These are phyloP conservation scores for Nomada flava DNA, from an alignment of 2,888 invertebrate species.

Conservation along the genomic window DNA sequence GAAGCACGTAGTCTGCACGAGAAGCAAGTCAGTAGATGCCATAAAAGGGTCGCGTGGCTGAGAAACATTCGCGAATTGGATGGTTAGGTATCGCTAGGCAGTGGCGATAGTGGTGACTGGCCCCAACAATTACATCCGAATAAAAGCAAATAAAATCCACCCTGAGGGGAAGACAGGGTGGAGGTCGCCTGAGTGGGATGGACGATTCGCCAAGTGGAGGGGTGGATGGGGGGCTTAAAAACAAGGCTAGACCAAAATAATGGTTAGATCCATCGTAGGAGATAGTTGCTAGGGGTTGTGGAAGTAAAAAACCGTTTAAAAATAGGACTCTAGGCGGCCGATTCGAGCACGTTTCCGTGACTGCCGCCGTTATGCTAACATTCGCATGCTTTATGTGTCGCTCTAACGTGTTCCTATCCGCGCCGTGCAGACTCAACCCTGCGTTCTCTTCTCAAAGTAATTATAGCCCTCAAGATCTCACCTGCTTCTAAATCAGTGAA, in stretches of 20 bases:
- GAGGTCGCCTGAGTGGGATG: slow-evolving; percentile 54
- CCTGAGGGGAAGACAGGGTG: slow-evolving; percentile 33
- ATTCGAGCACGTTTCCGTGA: slow-evolving; percentile 78
- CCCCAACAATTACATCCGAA: slow-evolving; percentile 83
- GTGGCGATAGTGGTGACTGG: slow-evolving; percentile 84
- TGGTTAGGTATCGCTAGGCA: slow-evolving; percentile 78
- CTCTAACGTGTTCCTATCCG: slow-evolving; percentile 53
- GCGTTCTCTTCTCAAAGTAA: slow-evolving; percentile 35
- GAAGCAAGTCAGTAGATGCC: slow-evolving; percentile 62
- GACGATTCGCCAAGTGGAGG: slow-evolving; percentile 51
- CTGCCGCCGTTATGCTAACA: slow-evolving; percentile 77
- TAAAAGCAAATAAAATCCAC: slow-evolving; percentile 81
- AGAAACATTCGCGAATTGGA: slow-evolving; percentile 82
- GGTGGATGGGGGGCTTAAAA: slow-evolving; percentile 68
- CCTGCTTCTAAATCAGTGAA: neutral
- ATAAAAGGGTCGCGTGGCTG: slow-evolving; percentile 81
- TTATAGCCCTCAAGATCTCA: slow-evolving; percentile 40
- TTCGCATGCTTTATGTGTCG: slow-evolving; percentile 70
- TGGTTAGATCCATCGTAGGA: slow-evolving; percentile 79
- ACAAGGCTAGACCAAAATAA: slow-evolving; percentile 82
- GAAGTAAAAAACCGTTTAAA: slow-evolving; percentile 82
- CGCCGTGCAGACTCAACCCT: slow-evolving; percentile 31
- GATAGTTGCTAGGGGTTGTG: slow-evolving; percentile 80
- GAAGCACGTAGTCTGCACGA: slow-evolving; percentile 39
- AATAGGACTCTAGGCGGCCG: slow-evolving; percentile 78